phyloP scores from a whole-genome alignment of 2,113 vertebrate genomes.

The Vulpes vulpes region DNA sequence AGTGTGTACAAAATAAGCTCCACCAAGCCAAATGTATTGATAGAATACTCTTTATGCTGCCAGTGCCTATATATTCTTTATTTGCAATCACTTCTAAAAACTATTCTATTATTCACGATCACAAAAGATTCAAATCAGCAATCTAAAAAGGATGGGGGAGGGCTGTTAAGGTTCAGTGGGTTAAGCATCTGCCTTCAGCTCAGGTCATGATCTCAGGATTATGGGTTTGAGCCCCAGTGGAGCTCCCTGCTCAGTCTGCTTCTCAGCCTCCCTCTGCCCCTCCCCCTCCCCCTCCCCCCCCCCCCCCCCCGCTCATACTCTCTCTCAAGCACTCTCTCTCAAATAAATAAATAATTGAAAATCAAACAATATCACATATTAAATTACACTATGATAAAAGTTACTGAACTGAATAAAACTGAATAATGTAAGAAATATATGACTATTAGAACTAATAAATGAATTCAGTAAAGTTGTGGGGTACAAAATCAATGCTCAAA shows the following conservation, averaged over 20 bases:
- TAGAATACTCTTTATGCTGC: not conserved
- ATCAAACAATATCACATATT: not conserved
- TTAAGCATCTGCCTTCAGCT: not conserved
- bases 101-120: not conserved
- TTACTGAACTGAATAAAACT: not conserved
- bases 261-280: not conserved
- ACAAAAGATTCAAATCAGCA: not conserved
- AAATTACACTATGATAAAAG: not conserved
- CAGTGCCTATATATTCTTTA: not conserved
- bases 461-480: not conserved
- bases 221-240: not conserved
- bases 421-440: not conserved
- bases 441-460: not conserved
- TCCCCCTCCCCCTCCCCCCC: not conserved
- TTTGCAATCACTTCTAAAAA: conserved; percentile 9
- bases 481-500: not conserved
- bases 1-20: not conserved
- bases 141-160: not conserved
- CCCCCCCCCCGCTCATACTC: not conserved
- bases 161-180: not conserved
- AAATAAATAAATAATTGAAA: not conserved
- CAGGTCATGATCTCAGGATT: not conserved
- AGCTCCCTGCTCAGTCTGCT: not conserved
- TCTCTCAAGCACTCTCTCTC: not conserved
- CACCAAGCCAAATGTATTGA: not conserved